phyloP scores from a whole-genome alignment of 2,797 vertebrate genomes.

The Iguana delicatissima region DNA sequence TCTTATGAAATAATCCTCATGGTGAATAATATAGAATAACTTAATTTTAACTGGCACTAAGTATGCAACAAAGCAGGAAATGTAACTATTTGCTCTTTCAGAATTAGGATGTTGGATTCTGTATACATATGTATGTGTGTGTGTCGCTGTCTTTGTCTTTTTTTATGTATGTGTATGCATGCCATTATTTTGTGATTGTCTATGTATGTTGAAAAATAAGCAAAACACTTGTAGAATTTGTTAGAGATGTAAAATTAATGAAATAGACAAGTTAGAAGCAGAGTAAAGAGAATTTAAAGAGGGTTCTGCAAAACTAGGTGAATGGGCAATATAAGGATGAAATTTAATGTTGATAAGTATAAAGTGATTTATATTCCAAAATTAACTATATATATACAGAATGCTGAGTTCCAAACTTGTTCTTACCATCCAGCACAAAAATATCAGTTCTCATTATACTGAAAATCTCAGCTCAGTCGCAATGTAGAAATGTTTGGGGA shows the following conservation, averaged over 20 bases:
- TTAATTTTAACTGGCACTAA: neutral
- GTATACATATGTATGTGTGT: no score
- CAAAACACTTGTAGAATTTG: neutral
- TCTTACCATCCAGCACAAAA: neutral
- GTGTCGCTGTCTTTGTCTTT: no score
- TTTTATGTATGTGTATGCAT: no score
- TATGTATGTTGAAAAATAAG: neutral
- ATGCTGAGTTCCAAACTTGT: neutral
- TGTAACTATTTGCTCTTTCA: neutral
- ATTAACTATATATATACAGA: neutral
- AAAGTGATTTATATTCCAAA: constrained; percentile 13
- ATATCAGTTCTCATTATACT: neutral
- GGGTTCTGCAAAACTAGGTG: neutral
- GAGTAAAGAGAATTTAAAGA: neutral
- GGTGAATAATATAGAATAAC: neutral
- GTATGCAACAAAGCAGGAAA: neutral
- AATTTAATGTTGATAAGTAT: neutral
- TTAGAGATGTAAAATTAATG: constrained; percentile 9
- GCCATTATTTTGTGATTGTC: neutral
- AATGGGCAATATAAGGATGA: constrained; percentile 10
- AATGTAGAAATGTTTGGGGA: neutral
- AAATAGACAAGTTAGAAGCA: neutral
- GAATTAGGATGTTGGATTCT: neutral
- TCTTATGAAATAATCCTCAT: neutral
- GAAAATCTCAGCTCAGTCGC: neutral